These are phyloP conservation scores for Dinothrombium tinctorium DNA, from an alignment of 1,140 invertebrate genomes.

Conservation along the genomic window DNA sequence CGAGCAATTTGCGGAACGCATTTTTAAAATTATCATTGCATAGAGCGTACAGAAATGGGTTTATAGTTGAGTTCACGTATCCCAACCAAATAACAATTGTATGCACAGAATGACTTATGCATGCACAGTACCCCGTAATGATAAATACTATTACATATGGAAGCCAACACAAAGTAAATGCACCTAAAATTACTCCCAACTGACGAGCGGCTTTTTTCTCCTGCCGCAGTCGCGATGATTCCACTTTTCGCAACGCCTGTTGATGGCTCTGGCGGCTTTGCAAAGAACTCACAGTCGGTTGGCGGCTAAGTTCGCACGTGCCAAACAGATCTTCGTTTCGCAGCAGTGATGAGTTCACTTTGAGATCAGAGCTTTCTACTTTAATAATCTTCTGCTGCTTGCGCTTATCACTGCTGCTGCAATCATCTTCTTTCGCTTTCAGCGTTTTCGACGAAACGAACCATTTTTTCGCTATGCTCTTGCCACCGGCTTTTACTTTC, in stretches of 20 bases:
- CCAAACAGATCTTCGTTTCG: no score
- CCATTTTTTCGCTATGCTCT: no score
- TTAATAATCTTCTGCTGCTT: no score
- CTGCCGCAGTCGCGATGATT: constrained; percentile 21
- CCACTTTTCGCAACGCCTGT: constrained; percentile 7
- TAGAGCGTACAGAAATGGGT: constrained; percentile 31
- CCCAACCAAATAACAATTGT: constrained; percentile 29
- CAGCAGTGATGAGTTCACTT: no score
- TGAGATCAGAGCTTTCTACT: no score
- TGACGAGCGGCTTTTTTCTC: constrained; percentile 37
- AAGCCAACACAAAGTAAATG: constrained; percentile 36
- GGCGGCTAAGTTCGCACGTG: no score
- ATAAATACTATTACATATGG: constrained; percentile 37
- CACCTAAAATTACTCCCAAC: constrained; percentile 37
- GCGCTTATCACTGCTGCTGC: no score
- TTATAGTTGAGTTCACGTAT: constrained; percentile 31
- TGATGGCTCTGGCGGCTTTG: constrained; percentile 1
- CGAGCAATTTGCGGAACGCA: constrained; percentile 28
- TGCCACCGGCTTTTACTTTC: no score
- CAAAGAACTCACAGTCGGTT: no score
- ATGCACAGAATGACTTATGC: constrained; percentile 21
- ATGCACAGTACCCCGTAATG: constrained; percentile 34
- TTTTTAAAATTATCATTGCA: constrained; percentile 30
- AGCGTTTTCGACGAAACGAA: no score
- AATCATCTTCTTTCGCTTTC: no score